phyloP scores from a whole-genome alignment of 2,888 invertebrate genomes.

The Hydrotaea cyrtoneurina region DNA sequence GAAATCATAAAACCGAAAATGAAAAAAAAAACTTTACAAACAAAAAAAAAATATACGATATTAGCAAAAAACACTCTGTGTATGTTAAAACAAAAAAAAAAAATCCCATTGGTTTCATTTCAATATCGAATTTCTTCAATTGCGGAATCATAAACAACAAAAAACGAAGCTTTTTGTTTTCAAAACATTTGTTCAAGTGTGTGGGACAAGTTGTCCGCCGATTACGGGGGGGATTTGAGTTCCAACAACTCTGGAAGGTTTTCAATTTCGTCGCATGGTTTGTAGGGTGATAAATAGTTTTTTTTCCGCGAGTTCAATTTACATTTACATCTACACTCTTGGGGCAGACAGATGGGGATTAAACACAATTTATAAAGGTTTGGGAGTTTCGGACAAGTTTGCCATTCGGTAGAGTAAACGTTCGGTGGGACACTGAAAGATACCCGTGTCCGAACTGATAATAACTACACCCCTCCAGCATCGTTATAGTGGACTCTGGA shows the following conservation, averaged over 20 bases:
- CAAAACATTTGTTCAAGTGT: conserved; percentile 3
- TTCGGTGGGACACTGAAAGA: too few species aligned
- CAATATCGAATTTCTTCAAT: not conserved
- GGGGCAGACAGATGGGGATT: too few species aligned
- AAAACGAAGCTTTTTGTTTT: not conserved
- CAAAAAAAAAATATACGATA: conserved; percentile 31
- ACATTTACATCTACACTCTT: too few species aligned
- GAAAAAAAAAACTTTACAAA: conserved; percentile 21
- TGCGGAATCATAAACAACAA: not conserved
- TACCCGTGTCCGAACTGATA: too few species aligned
- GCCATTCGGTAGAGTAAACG: too few species aligned
- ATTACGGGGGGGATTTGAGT: not conserved
- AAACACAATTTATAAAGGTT: too few species aligned
- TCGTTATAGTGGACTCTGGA: too few species aligned
- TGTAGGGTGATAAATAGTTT: too few species aligned
- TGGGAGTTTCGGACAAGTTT: too few species aligned
- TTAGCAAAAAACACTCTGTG: conserved; percentile 43
- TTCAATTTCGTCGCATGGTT: not conserved
- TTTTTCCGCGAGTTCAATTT: too few species aligned
- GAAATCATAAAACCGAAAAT: conserved; percentile 15
- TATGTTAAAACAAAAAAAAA: conserved; percentile 35
- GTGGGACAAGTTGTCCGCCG: not conserved
- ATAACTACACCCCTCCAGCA: too few species aligned
- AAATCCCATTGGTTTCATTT: conserved; percentile 17
- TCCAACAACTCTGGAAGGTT: not conserved